Evolutionary conservation across 2,888 invertebrate genomes (phyloP).

Genomic region (Patella ulyssiponensis): DNA sequence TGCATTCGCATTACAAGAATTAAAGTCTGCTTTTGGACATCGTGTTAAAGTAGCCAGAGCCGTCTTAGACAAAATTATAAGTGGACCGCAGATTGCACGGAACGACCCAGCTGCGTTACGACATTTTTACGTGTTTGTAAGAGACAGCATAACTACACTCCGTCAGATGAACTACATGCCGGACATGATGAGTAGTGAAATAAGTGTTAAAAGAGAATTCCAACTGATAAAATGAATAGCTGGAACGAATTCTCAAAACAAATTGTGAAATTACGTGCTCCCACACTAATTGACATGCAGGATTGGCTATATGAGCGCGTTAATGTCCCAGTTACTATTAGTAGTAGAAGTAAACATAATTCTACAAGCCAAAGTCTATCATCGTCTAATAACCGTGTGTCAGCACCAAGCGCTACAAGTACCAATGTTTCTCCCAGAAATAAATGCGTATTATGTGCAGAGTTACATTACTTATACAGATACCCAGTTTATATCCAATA

Average conservation of each 20-base stretch:
- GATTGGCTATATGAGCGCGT: neutral
- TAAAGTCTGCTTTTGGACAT: neutral
- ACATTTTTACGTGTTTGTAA: neutral
- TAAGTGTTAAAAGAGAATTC: neutral
- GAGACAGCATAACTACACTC: neutral
- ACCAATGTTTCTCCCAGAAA: too few species aligned
- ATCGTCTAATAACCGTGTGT: too few species aligned
- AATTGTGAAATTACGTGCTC: neutral
- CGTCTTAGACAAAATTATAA: neutral
- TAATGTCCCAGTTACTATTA: neutral
- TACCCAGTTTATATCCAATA: neutral
- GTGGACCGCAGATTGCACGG: neutral
- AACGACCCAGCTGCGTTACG: neutral
- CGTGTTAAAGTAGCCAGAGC: neutral
- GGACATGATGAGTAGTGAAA: neutral
- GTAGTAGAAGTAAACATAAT: too few species aligned
- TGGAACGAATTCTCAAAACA: neutral
- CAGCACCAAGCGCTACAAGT: too few species aligned
- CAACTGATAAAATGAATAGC: neutral
- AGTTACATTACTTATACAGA: neutral
- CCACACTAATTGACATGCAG: conserved; percentile 3
- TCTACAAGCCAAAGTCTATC: too few species aligned
- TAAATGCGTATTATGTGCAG: neutral
- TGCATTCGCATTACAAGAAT: neutral
- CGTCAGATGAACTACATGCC: neutral